These are phyloP conservation scores for Choloepus didactylus DNA, from an alignment of 2,797 vertebrate species.

Conservation along the genomic window DNA sequence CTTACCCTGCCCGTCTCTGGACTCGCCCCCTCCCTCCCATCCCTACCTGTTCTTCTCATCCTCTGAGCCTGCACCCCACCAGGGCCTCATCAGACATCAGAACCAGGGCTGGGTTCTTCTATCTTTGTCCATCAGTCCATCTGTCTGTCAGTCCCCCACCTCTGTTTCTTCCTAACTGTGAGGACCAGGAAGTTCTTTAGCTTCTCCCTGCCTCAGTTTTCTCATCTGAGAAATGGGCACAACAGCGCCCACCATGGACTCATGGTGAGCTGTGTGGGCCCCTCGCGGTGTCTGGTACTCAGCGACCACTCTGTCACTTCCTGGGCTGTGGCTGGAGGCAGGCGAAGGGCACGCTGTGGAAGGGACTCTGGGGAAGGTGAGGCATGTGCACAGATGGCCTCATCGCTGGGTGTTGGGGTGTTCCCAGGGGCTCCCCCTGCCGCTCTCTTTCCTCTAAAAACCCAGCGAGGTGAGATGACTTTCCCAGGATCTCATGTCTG, in stretches of 20 bases:
- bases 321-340: not conserved
- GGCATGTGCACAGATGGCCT: not conserved
- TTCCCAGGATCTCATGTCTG: not conserved
- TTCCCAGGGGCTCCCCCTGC: not conserved
- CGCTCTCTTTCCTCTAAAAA: not conserved
- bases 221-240: not conserved
- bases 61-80: not conserved
- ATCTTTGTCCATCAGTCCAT: too few species aligned
- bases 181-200: not conserved
- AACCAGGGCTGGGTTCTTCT: too few species aligned
- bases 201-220: not conserved
- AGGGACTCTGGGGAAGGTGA: not conserved
- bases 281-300: not conserved
- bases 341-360: not conserved
- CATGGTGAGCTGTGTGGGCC: fast-evolving
- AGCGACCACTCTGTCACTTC: not conserved
- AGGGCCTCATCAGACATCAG: not conserved
- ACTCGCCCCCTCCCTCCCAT: too few species aligned
- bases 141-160: not conserved
- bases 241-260: not conserved
- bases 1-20: not conserved
- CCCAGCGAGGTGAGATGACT: not conserved
- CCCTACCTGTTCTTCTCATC: not conserved
- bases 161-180: not conserved
- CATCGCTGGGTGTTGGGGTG: not conserved